phyloP scores from a whole-genome alignment of 2,113 vertebrate genomes.

The Chloroceryle aenea region DNA sequence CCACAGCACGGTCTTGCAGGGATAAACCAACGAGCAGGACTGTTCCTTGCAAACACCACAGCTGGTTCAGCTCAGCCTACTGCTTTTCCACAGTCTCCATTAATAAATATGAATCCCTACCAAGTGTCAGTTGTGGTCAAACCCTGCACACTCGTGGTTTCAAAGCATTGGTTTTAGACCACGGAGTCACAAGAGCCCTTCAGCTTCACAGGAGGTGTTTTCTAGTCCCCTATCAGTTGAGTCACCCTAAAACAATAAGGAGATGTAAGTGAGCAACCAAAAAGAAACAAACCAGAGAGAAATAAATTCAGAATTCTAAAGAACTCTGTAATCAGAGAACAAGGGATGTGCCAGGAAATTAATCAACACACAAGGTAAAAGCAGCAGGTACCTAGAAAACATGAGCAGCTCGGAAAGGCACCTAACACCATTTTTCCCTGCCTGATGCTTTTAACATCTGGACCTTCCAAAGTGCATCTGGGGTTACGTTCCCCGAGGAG shows the following conservation, averaged over 20 bases:
- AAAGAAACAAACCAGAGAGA: not conserved
- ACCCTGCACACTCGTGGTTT: not conserved
- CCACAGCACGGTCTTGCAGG: not conserved
- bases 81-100: not conserved
- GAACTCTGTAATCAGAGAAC: not conserved
- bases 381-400: not conserved
- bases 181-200: not conserved
- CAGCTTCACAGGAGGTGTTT: not conserved
- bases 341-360: not conserved
- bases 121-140: not conserved
- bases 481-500: not conserved
- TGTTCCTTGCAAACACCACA: not conserved
- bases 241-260: not conserved
- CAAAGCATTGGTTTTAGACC: not conserved
- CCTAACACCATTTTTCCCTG: not conserved
- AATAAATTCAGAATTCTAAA: not conserved
- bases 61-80: not conserved
- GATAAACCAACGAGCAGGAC: not conserved
- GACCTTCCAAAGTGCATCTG: not conserved
- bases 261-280: not conserved
- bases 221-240: not conserved
- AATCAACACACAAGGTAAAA: slow-evolving; percentile 15
- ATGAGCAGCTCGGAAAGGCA: not conserved
- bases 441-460: not conserved
- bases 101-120: not conserved